A percentile compares a stretch with the other conserved stretches of the same genome.
These are phyloP conservation scores for Brachionus asplanchnoidis DNA, from an alignment of 1,140 invertebrate genomes.

Conservation along the genomic window DNA sequence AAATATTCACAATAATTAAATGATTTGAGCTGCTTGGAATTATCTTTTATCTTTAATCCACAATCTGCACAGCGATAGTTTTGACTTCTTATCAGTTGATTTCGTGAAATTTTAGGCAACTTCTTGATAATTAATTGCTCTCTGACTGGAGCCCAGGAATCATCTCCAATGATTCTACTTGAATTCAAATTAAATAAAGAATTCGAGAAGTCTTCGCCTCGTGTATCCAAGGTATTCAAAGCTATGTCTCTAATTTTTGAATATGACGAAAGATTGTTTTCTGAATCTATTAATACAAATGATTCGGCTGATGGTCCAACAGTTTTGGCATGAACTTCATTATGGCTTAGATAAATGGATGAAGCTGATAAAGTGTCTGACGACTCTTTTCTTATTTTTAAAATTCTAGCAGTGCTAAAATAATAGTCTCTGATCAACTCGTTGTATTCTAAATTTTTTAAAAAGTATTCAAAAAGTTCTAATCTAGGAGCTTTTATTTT, in stretches of 20 bases:
- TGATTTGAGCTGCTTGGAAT: neutral
- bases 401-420: neutral
- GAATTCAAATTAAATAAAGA: neutral
- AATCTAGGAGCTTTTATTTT: neutral
- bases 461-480: neutral
- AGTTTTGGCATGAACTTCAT: neutral
- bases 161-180: slow-evolving; percentile 23
- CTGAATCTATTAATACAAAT: neutral
- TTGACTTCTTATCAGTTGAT: neutral
- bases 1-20: slow-evolving; percentile 73
- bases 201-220: neutral
- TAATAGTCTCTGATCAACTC: neutral
- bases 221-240: neutral
- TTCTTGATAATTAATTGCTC: slow-evolving; percentile 21
- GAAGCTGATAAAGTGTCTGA: neutral
- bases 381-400: neutral
- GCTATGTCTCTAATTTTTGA: neutral
- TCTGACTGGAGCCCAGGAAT: slow-evolving; percentile 31
- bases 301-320: neutral
- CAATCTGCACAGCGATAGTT: slow-evolving; percentile 30
- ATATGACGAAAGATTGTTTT: neutral
- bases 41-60: slow-evolving; percentile 16
- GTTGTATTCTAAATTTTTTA: neutral
- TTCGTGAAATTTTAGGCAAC: neutral
- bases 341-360: slow-evolving; percentile 17